Evolutionary conservation across 2,888 invertebrate species (phyloP).

Genomic region (Didymodactylos carnosus): DNA sequence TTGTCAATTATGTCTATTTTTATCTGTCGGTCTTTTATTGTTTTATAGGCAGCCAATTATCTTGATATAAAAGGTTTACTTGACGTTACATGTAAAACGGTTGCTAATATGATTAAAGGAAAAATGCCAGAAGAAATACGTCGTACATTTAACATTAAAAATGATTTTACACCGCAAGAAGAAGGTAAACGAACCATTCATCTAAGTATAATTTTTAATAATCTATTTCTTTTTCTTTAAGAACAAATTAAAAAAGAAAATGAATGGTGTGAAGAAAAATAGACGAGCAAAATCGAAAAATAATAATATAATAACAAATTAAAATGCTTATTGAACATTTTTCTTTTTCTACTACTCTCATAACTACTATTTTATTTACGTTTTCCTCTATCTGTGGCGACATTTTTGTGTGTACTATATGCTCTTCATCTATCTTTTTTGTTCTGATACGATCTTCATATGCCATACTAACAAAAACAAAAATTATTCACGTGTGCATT

Average conservation of each 20-base stretch:
- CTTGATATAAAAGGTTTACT: conserved; percentile 67
- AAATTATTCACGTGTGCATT: no score
- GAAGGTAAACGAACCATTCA: conserved; percentile 60
- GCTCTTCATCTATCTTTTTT: no score
- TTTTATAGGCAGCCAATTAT: conserved; percentile 65
- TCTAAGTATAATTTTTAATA: neutral
- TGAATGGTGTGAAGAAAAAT: conserved; percentile 15
- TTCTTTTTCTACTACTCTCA: no score
- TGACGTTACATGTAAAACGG: conserved; percentile 93
- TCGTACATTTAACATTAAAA: conserved; percentile 87
- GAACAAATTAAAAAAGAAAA: conserved; percentile 6
- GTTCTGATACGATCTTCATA: no score
- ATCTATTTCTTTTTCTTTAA: neutral
- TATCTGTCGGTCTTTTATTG: conserved; percentile 21
- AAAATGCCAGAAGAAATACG: conserved; percentile 92
- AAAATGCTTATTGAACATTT: no score
- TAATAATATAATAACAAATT: no score
- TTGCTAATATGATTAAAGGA: conserved; percentile 93
- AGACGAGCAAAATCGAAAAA: neutral
- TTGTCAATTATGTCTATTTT: conserved; percentile 26
- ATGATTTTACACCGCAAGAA: conserved; percentile 74
- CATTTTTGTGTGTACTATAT: no score
- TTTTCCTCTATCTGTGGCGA: no score
- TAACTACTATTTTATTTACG: no score
- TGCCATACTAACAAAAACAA: no score